A percentile compares a stretch with the other conserved stretches of the same genome.
These are phyloP conservation scores for Meliscaeva auricollis DNA, from an alignment of 2,888 invertebrate species.

Conservation along the genomic window DNA sequence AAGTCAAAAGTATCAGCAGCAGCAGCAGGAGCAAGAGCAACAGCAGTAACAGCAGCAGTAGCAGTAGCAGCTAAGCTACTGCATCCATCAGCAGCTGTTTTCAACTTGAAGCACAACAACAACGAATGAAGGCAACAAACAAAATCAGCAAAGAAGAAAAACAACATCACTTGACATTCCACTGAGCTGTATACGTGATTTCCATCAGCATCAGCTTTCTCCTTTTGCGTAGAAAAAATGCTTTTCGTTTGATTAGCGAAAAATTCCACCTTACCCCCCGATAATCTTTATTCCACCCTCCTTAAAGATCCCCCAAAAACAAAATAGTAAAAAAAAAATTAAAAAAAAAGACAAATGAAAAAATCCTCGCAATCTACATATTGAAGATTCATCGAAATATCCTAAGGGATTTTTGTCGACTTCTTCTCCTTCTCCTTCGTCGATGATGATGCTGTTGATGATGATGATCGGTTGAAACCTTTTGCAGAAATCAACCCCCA, in stretches of 20 bases:
- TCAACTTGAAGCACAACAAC: not conserved
- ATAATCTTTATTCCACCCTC: not conserved
- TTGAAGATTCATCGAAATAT: slow-evolving; percentile 62
- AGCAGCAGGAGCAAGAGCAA: not conserved
- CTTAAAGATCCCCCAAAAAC: no score
- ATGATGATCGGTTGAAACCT: slow-evolving; percentile 34
- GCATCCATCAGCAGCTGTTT: slow-evolving; percentile 15
- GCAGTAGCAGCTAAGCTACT: not conserved
- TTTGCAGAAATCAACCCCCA: slow-evolving; percentile 31
- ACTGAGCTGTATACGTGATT: slow-evolving; percentile 2
- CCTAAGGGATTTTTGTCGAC: slow-evolving; percentile 35
- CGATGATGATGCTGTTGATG: not conserved
- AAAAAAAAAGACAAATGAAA: slow-evolving; percentile 12
- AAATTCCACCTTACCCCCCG: not conserved
- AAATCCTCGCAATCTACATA: slow-evolving; percentile 50
- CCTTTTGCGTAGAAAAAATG: slow-evolving; percentile 19
- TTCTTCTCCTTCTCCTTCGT: not conserved
- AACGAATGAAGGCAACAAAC: no score
- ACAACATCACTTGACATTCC: slow-evolving; percentile 23
- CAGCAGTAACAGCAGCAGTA: not conserved
- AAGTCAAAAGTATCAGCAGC: not conserved
- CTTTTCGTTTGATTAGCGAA: slow-evolving; percentile 36
- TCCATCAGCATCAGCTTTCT: slow-evolving; percentile 23
- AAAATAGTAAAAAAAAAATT: slow-evolving; percentile 15
- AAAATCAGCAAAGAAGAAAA: not conserved